Evolutionary conservation across 2,113 vertebrate genomes (phyloP).

Genomic region (Nicator chloris): DNA sequence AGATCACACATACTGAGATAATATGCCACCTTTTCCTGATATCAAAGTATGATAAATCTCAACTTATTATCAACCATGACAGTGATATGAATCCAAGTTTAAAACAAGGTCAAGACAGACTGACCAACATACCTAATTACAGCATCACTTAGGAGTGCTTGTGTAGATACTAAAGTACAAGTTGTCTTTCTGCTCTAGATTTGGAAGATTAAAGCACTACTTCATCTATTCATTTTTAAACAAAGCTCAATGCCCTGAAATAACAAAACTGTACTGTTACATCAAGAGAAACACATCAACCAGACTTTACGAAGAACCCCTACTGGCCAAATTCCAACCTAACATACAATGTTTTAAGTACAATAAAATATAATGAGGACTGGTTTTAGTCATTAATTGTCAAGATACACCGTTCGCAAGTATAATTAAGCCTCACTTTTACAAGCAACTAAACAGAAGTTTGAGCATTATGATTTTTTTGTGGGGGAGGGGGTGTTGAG

Average conservation of each 20-base stretch:
- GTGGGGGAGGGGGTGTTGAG: rapidly evolving
- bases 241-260: background rate
- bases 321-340: conserved; percentile 52
- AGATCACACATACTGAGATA: background rate
- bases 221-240: conserved; percentile 13
- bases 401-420: conserved; percentile 51
- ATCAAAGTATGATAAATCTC: background rate
- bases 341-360: conserved; percentile 51
- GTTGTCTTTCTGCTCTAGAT: background rate
- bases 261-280: background rate
- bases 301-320: conserved; percentile 8
- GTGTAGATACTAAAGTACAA: background rate
- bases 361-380: conserved; percentile 73
- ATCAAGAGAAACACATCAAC: conserved; percentile 5
- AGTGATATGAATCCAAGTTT: background rate
- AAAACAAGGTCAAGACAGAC: conserved; percentile 42
- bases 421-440: conserved; percentile 59
- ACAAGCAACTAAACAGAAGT: conserved; percentile 43
- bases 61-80: background rate
- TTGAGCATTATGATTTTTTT: background rate
- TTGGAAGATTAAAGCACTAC: background rate
- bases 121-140: background rate
- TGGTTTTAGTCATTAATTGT: conserved; percentile 66
- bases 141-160: background rate
- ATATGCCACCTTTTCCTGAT: background rate